A percentile compares a stretch with the other conserved stretches of the same genome.
phyloP scores from a whole-genome alignment of 64 coral and sea anemone species.

The Catalaphyllia jardinei region DNA sequence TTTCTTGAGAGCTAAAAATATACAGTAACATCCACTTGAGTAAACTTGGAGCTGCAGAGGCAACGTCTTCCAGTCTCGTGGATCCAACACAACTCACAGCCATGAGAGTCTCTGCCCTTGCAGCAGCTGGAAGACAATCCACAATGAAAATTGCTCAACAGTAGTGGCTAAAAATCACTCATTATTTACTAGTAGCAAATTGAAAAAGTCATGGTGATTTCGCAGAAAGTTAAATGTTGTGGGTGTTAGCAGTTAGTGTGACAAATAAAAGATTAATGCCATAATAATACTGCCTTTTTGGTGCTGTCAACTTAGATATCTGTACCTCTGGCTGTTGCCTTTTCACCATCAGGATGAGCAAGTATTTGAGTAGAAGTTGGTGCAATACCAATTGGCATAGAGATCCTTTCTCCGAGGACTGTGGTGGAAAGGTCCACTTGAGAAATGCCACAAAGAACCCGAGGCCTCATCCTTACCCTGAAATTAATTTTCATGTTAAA shows the following conservation, averaged over 20 bases:
- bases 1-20: conserved; percentile 27
- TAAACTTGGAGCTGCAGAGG: conserved; percentile 15
- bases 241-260: too few species aligned
- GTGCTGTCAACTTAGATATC: too few species aligned
- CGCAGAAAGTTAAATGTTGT: too few species aligned
- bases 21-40: conserved; percentile 71
- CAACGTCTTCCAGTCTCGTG: conserved; percentile 67
- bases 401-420: conserved; percentile 58
- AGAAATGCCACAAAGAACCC: conserved; percentile 50
- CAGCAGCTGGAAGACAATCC: too few species aligned
- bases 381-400: conserved; percentile 66
- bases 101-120: conserved; percentile 45
- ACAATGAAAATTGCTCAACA: too few species aligned
- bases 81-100: conserved; percentile 39
- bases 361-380: conserved; percentile 40
- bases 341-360: conserved; percentile 47
- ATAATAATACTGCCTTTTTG: too few species aligned
- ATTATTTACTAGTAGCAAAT: too few species aligned
- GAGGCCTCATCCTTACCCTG: conserved; percentile 47
- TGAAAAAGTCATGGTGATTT: too few species aligned
- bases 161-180: too few species aligned
- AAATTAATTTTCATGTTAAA: too few species aligned
- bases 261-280: too few species aligned
- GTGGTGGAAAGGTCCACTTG: conserved; percentile 66
- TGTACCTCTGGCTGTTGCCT: too few species aligned